Evolutionary conservation across 2,797 vertebrate species (phyloP), one percentile per base, ranked within the genome.

Genomic region (Toxotes lorentzi): DNA sequence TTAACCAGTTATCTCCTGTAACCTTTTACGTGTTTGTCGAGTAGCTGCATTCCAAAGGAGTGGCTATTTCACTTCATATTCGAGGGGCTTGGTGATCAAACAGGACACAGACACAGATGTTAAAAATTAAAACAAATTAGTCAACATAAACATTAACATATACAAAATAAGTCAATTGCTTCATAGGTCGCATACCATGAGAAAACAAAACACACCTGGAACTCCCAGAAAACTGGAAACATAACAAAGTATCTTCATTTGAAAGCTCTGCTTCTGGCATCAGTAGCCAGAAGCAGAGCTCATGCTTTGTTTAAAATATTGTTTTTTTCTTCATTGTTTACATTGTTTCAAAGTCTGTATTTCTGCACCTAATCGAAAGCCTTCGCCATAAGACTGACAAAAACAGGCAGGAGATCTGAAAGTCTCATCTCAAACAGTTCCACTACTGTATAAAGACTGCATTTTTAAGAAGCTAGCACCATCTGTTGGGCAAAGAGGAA

Each of bases 401-500:
- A 57, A 54, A 56, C 4, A 34, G 11, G 4, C 0, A 40, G 11
- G 17, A 56, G 23, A 63, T 21, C 8, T 24, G 21, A 43, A 27
- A 47, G 51, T 34, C 43, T 19, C 14, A 3, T n/a, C 12, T 51
- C 38, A 35, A 32, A 35, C 65, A 45, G 14, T 47, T 43, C 27
- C 48, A 38, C 5, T 7, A 16, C 70, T 59, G 53, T 1, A 9
- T 24, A 54, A 38, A 35, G 9, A 51, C 16, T 43, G 73, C 9
- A 32, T 65, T 70, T 79, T 47, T 63, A 24, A 45, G 64, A 68
- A 40, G 32, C 47, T 82, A 76, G 84, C 89, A 76, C 92, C 93
- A 84, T 73, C 91, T 89, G 79, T 51, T 88, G 93, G 47, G 64
- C 86, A 83, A 82, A 86, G n/a, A 50, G 21, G 48, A 72, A 81